Evolutionary conservation across 1,140 invertebrate species (phyloP), one percentile per base, ranked within the genome.

Genomic region (Chionoecetes opilio): DNA sequence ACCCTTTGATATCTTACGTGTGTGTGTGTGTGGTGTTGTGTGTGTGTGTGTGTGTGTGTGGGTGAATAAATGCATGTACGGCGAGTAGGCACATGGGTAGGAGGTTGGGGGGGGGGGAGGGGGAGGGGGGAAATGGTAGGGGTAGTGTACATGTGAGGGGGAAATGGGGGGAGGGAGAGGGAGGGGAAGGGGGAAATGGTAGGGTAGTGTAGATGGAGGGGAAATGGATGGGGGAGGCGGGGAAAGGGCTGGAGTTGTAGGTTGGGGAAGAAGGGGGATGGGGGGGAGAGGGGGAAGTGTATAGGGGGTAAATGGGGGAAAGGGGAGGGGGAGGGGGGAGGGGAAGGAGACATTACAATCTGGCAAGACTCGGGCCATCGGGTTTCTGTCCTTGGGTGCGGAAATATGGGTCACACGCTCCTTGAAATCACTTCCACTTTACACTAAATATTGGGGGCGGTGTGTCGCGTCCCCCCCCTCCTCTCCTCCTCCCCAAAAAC

Each of bases 301-400:
- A n/a, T n/a, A n/a, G n/a, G n/a, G 41, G 41, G 41, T n/a, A n/a
- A n/a, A n/a, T n/a, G n/a, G n/a, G n/a, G n/a, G n/a, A n/a, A n/a
- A n/a, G n/a, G n/a, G n/a, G n/a, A n/a, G n/a, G n/a, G n/a, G n/a
- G n/a, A n/a, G n/a, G n/a, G n/a, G n/a, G n/a, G n/a, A n/a, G n/a
- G n/a, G n/a, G n/a, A n/a, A n/a, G n/a, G n/a, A n/a, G 63, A 75
- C 63, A 75, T 75, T 75, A 75, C 63, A 75, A 75, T 75, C 63
- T 21, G 63, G 63, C 63, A 75, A 75, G 63, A 75, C 63, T 75
- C 21, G n/a, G 63, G 21, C 5, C 63, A 75, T 75, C 63, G 63
- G 63, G 21, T 26, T n/a, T 5, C 63, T 75, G 63, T 75, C 63
- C 21, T 21, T 17, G n/a, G 63, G 21, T 2, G 1, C 63, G 63